These are phyloP conservation scores for Phytoseiulus persimilis DNA, from an alignment of 2,888 invertebrate species.

Conservation along the genomic window DNA sequence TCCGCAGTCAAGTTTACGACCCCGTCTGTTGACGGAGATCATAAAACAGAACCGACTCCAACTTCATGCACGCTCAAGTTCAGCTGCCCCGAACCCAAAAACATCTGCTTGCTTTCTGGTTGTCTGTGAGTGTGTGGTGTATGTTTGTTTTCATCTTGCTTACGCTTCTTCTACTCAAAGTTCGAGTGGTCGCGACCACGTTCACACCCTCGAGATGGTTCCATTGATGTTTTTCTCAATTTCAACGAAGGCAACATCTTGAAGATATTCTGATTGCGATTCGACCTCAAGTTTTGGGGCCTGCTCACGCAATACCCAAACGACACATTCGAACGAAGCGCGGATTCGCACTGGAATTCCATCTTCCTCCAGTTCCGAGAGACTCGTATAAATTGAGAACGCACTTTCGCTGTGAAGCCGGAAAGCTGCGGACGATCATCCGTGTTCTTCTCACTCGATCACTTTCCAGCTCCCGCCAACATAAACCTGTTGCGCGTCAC, in stretches of 20 bases:
- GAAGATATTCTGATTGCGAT: no score
- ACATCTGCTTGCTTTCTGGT: not conserved
- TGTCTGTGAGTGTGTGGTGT: not conserved
- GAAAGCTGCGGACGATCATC: no score
- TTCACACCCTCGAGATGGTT: not conserved
- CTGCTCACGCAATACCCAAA: no score
- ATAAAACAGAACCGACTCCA: not conserved
- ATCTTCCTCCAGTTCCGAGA: no score
- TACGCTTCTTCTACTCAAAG: not conserved
- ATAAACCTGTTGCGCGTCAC: no score
- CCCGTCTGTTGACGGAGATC: not conserved
- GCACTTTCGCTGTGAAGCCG: no score
- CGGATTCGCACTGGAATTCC: no score
- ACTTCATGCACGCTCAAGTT: not conserved
- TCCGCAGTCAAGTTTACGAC: slow-evolving; percentile 5
- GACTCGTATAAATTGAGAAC: no score
- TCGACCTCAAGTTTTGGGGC: no score
- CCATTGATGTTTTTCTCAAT: not conserved
- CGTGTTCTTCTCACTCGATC: no score
- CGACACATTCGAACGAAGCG: no score
- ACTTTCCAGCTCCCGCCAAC: no score
- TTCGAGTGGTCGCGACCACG: not conserved
- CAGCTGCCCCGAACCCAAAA: not conserved
- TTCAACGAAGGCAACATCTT: not conserved
- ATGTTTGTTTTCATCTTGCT: not conserved